Evolutionary conservation across 1,140 invertebrate genomes (phyloP), one percentile per base, ranked within the genome.

Genomic region (Drosophila suzukii): DNA sequence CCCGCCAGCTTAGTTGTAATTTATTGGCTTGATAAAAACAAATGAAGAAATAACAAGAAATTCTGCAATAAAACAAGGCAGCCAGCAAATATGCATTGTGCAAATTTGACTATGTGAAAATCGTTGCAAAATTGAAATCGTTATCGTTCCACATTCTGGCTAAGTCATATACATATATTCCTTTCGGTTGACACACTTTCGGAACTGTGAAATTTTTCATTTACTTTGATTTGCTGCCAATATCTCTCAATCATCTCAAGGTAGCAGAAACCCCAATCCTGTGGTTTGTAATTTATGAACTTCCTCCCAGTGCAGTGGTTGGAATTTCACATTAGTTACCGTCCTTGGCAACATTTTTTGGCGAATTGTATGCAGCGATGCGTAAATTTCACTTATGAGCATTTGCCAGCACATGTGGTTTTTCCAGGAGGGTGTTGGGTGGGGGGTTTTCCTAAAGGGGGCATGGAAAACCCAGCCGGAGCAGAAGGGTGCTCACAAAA

Each of bases 321-420:
- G 39, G 59, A 39, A 59, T 55, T 53, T 53, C 54, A 89, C 81
- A 82, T 75, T 75, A 86, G 83, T 83, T 83, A 41, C 53, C 75
- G 76, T 78, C 75, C 74, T 55, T 67, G 71, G 79, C 66, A 76
- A 89, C 82, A 88, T 82, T 86, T 88, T 71, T 79, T 84, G 75
- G 67, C 80, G 76, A 80, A 88, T 88, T 88, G 84, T 70, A 89
- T 63, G 72, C 84, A 89, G 63, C 76, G 84, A 89, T 88, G 83
- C 84, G 80, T 88, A 63, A 88, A 89, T 88, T 88, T 88, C 68
- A 88, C 81, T 83, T 89, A 70, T 70, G 51, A 67, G 55, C 24
- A 63, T 57, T 51, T 70, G 63, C 51, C 24, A 38, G 13, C 44
- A 54, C 30, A 27, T 70, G 53, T 49, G 43, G 60, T 60, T 62